A percentile compares a stretch with the other conserved stretches of the same genome.
Evolutionary conservation across 2,797 vertebrate genomes (phyloP).

Genomic region (Danio jaintianensis): DNA sequence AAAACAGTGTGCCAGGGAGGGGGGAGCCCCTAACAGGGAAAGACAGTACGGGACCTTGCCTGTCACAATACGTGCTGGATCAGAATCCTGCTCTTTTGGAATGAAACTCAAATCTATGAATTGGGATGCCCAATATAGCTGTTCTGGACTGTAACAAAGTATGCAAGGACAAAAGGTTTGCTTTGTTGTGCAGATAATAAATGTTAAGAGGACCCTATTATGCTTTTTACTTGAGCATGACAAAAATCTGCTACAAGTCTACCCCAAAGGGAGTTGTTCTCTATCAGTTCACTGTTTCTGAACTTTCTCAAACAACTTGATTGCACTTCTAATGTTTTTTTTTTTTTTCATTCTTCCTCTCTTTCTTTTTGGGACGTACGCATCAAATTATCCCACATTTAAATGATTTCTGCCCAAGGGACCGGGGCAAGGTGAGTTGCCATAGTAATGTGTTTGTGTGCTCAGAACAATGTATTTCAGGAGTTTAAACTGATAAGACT

Average conservation of each 20-base stretch:
- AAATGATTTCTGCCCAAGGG: too few relatives aligned
- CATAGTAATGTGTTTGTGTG: not conserved
- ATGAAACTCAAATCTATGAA: conserved; percentile 34
- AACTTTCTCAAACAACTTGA: too few relatives aligned
- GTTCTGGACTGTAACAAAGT: not conserved
- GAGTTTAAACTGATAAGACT: not conserved
- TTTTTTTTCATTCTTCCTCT: too few relatives aligned
- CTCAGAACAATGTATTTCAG: not conserved
- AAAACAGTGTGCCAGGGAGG: conserved; percentile 33
- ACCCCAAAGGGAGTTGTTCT: too few relatives aligned
- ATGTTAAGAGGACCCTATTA: too few relatives aligned
- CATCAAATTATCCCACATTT: too few relatives aligned
- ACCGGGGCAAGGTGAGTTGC: too few relatives aligned
- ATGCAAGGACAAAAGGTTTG: not conserved
- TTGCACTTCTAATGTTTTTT: too few relatives aligned
- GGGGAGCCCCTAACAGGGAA: conserved; percentile 47
- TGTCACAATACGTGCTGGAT: conserved; percentile 58
- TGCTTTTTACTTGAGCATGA: too few relatives aligned
- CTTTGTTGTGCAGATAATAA: not conserved
- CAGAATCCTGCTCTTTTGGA: conserved; percentile 46
- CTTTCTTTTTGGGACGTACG: too few relatives aligned
- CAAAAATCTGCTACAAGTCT: too few relatives aligned
- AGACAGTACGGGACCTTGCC: conserved; percentile 55
- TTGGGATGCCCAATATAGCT: conserved; percentile 5
- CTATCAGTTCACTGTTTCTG: too few relatives aligned